Base-by-base conservation (phyloP, 2,113 vertebrate species). In the Corythaeola cristata region DNA sequence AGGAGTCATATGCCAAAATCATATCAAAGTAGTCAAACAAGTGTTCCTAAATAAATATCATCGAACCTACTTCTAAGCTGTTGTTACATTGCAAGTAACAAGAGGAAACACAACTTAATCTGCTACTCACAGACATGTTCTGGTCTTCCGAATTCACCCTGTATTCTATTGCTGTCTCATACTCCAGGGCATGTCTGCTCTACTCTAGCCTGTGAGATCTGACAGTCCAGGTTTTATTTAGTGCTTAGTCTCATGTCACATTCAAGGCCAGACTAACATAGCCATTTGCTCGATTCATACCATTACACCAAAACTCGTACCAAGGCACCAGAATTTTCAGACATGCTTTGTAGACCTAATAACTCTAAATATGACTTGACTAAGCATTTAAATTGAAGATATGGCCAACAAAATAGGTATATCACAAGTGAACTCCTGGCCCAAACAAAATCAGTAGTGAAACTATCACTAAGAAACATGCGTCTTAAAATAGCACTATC, bases 401-500 rank as follows among this genome's bases (percentile, higher is more conserved):
- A 33, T 0, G 20, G 17, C 6, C n/a, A 87, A 77, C n/a, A 58
- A 50, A 85, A 39, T 5, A 50, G 23, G 35, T 33, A 44, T 9
- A 52, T 24, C 39, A 28, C 30, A 55, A 41, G 19, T 17, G 35
- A 92, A 93, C 11, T 59, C 19, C 53, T 62, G 17, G 12, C 16
- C 23, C 21, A 52, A 62, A 50, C 22, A 89, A 66, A 93, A 67
- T 3, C 28, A 22, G 6, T 24, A 71, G 22, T 5, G 4, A 92
- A 93, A 64, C n/a, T 53, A 24, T 16, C 49, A 67, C 22, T 68
- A 62, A 87, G 35, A 78, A 68, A 62, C 18, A 41, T 0, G 3
- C n/a, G 41, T 16, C 56, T 87, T 69, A 78, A 45, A 85, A 12
- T 18, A 83, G 49, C 0, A 0, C 20, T 71, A 20, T 23, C 2